Base-by-base conservation (phyloP, 1,140 invertebrate genomes). In the Proales similis region DNA sequence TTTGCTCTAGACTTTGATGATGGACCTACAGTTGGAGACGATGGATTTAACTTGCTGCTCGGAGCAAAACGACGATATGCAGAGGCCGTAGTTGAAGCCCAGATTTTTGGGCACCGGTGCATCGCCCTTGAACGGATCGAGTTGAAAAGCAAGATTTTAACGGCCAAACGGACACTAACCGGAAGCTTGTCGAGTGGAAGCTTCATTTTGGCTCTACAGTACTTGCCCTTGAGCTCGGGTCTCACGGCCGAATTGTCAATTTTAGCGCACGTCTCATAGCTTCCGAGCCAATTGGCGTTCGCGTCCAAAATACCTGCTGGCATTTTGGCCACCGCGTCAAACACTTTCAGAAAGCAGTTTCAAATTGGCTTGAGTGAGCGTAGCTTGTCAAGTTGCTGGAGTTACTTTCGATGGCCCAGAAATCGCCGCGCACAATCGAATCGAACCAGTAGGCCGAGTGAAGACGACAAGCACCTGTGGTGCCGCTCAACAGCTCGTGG, bases 231-330 rank as follows among this genome's bases (percentile, higher is more conserved):
- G 12, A 63, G 9, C n/a, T 42, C 42, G 24, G 43, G 61, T 22
- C 6, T 12, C 11, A 39, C n/a, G 19, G 29, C 24, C 14, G 22
- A n/a, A 38, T 45, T 63, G n/a, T 63, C 36, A 27, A 63, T 36
- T 3, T 33, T n/a, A 9, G 24, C 39, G 22, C 61, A 63, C 17
- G 30, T 20, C 22, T 63, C 42, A 19, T 20, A 63, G 22, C 39
- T 39, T 38, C 61, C 61, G 22, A 63, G 27, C 61, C 61, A 63
- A 46, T 63, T 63, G 20, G 39, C 42, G 30, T 63, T 63, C 11
- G 61, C 61, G 2, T 38, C 45, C 17, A 63, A 26, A 14, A 63
- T 6, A 24, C 30, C 30, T 4, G 61, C 11, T 3, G 61, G 61
- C 19, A 47, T 11, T 38, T 63, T 63, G 1, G 43, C 61, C 30